phyloP scores from a whole-genome alignment of 2,797 vertebrate species.

The Etheostoma nigrum region DNA sequence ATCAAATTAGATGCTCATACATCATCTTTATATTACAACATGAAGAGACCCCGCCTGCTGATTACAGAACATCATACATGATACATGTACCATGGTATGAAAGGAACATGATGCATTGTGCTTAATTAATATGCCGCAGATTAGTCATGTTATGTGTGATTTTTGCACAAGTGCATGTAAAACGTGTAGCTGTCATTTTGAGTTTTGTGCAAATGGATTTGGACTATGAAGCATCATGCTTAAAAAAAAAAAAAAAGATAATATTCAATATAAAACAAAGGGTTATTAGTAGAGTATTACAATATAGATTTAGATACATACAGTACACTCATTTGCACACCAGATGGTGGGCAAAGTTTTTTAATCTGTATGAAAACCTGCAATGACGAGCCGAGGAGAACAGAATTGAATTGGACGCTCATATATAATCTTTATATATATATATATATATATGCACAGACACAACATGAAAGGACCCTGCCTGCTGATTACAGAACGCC shows the following conservation, averaged over 20 bases:
- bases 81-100: not conserved
- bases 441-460: not conserved
- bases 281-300: too few relatives aligned
- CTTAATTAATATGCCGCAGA: not conserved
- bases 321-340: not conserved
- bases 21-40: not conserved
- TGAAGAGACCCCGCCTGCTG: not conserved
- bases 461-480: not conserved
- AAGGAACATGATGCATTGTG: not conserved
- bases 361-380: conserved; percentile 46
- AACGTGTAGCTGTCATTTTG: not conserved
- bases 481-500: not conserved
- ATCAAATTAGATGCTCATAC: not conserved
- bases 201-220: not conserved
- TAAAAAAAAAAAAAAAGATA: not conserved
- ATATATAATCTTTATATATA: not conserved
- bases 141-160: not conserved
- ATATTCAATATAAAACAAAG: not conserved
- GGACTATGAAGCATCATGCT: not conserved
- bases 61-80: too few relatives aligned
- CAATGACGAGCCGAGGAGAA: not conserved
- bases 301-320: too few relatives aligned
- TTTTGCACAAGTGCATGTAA: not conserved
- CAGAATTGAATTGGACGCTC: not conserved
- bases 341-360: conserved; percentile 52